These are phyloP conservation scores for Monoplex corrugatus DNA, from an alignment of 2,888 invertebrate genomes.

Conservation along the genomic window DNA sequence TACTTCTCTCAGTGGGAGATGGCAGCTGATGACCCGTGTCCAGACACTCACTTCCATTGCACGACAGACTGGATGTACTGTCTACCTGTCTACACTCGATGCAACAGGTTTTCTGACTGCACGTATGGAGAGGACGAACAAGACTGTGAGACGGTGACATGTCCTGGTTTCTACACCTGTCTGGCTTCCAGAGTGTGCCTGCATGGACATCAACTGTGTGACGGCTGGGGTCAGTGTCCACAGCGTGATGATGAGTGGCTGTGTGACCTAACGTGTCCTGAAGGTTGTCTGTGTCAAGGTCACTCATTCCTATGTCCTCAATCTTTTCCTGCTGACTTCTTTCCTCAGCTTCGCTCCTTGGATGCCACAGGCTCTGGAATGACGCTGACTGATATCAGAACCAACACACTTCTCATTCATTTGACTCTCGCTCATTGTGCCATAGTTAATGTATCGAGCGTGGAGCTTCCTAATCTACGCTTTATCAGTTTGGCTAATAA, in stretches of 20 bases:
- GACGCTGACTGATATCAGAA: background rate
- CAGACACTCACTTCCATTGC: background rate
- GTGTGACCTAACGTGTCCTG: constrained; percentile 3
- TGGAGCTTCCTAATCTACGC: too few relatives aligned
- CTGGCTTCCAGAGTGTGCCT: background rate
- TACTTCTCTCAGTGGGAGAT: background rate
- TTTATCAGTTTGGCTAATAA: too few relatives aligned
- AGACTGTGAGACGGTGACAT: background rate
- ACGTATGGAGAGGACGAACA: background rate
- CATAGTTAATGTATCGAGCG: background rate
- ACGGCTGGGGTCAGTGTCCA: background rate
- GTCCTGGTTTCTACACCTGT: background rate
- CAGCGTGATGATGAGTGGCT: background rate
- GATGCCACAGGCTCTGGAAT: background rate
- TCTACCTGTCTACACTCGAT: background rate
- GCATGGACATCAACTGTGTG: constrained; percentile 4
- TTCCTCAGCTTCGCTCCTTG: background rate
- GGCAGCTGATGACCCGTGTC: background rate
- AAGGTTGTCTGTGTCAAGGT: background rate
- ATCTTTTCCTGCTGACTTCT: background rate
- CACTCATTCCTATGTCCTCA: background rate
- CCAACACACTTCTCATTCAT: background rate
- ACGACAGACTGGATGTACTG: background rate
- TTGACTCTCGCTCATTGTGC: background rate
- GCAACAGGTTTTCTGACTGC: constrained; percentile 8